Evolutionary conservation across 64 coral and sea anemone genomes (phyloP).

Genomic region (Montipora foliosa): DNA sequence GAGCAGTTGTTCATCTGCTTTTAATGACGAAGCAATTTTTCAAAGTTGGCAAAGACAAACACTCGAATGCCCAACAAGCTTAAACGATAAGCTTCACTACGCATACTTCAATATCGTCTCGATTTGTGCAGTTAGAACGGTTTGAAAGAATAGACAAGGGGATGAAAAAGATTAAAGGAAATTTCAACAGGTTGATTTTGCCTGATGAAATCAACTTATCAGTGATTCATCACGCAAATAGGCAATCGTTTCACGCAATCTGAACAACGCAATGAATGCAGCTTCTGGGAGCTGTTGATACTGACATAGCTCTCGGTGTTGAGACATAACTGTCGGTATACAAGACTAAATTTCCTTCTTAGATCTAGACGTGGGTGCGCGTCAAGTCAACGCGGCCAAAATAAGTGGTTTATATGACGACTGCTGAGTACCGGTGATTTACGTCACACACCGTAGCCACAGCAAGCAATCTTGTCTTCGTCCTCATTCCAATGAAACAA

Average conservation of each 20-base stretch:
- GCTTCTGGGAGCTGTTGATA: not conserved
- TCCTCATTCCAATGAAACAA: constrained; percentile 16
- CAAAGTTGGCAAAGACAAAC: not conserved
- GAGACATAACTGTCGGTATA: not conserved
- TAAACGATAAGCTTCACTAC: not conserved
- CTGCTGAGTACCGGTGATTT: not conserved
- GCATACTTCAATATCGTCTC: constrained; percentile 8
- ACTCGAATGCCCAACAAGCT: not conserved
- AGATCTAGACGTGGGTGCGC: not conserved
- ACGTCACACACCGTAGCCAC: not conserved
- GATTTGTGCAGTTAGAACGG: not conserved
- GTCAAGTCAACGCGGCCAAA: not conserved
- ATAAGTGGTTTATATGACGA: not conserved
- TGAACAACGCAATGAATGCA: not conserved
- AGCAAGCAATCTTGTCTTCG: not conserved
- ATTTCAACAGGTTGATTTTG: not conserved
- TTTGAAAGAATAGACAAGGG: not conserved
- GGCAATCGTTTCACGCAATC: not conserved
- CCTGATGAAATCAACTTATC: not conserved
- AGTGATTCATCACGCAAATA: constrained; percentile 11
- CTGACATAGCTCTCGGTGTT: not conserved
- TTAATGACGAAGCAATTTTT: constrained; percentile 21
- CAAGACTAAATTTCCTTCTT: not conserved
- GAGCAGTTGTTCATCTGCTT: not conserved
- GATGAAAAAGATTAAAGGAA: not conserved